Conservation (phyloP, 1,140 invertebrate species). For the Brachionus rotundiformis region DNA sequence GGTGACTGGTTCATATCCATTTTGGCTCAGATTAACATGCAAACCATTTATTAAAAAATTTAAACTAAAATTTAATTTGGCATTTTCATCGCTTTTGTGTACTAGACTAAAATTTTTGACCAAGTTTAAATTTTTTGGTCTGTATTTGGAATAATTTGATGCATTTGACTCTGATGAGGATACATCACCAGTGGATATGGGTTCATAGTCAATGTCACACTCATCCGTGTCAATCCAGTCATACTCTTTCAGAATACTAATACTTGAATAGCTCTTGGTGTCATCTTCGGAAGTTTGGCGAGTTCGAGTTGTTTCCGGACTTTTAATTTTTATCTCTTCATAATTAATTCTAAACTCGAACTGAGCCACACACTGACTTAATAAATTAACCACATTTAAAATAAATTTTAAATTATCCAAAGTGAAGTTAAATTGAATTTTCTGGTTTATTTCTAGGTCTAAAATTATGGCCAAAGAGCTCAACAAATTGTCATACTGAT, state of each 20-base stretch:
- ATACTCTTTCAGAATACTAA: conserved; percentile 40
- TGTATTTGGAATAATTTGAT: background rate
- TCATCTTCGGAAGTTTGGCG: background rate
- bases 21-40: background rate
- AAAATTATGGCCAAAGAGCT: conserved; percentile 46
- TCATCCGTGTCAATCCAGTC: conserved; percentile 22
- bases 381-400: background rate
- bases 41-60: background rate
- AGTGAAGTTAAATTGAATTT: background rate
- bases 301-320: background rate
- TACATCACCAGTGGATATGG: background rate
- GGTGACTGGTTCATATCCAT: background rate
- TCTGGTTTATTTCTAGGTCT: conserved; percentile 13
- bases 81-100: conserved; percentile 1
- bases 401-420: background rate
- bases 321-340: background rate
- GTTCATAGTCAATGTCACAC: background rate
- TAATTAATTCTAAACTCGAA: conserved; percentile 27
- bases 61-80: conserved; percentile 24
- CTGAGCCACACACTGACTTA: background rate
- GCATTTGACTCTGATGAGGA: background rate
- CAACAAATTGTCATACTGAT: conserved; percentile 46
- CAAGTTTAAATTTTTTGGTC: background rate
- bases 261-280: conserved; percentile 13
- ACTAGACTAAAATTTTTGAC: conserved; percentile 10